phyloP scores from a whole-genome alignment of 2,113 vertebrate species.

The Dicerorhinus sumatrensis region DNA sequence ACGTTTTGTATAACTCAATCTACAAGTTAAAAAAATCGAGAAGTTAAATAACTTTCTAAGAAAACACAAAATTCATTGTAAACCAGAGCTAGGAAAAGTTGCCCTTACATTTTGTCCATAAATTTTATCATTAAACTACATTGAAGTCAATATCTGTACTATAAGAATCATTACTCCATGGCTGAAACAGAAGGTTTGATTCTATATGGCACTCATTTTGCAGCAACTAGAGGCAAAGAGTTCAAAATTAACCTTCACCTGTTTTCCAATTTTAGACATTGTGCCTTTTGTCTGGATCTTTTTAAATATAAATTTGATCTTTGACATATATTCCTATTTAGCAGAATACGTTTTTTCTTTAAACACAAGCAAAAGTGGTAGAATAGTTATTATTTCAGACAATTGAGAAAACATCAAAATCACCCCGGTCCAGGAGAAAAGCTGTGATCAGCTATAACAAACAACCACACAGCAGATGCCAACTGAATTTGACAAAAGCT shows the following conservation, averaged over 20 bases:
- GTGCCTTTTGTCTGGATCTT: not conserved
- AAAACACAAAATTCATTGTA: not conserved
- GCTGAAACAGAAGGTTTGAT: not conserved
- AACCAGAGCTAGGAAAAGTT: not conserved
- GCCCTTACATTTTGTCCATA: not conserved
- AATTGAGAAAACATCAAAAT: not conserved
- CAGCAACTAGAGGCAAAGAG: not conserved
- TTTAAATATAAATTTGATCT: not conserved
- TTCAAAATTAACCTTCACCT: not conserved
- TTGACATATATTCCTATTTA: not conserved
- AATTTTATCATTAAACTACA: not conserved
- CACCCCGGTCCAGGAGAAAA: not conserved
- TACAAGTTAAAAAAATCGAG: not conserved
- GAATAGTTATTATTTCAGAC: not conserved
- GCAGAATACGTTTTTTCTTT: not conserved
- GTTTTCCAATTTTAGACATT: not conserved
- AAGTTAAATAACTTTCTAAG: not conserved
- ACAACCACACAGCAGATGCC: not conserved
- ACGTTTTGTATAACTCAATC: not conserved
- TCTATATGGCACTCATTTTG: not conserved
- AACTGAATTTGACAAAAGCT: not conserved
- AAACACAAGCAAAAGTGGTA: not conserved
- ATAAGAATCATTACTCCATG: not conserved
- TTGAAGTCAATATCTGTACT: not conserved
- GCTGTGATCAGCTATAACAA: not conserved